phyloP scores from a whole-genome alignment of 2,888 invertebrate species.

The Acanthosepion esculentum region DNA sequence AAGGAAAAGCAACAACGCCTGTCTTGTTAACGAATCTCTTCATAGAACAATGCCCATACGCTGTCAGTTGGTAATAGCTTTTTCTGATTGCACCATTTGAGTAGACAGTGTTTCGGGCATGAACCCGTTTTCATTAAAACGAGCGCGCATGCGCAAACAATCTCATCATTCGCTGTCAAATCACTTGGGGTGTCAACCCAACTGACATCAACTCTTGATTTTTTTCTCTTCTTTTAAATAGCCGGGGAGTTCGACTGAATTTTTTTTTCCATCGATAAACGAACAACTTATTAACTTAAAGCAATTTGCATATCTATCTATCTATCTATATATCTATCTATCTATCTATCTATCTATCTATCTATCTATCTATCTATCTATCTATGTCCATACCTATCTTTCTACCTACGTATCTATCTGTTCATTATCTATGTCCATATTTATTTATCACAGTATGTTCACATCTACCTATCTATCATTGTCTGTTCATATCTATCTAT shows the following conservation, averaged over 20 bases:
- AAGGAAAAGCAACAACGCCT: neutral
- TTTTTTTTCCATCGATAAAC: neutral
- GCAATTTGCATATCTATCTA: neutral
- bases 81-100: neutral
- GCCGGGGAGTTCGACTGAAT: neutral
- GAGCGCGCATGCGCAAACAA: neutral
- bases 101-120: conserved; percentile 17
- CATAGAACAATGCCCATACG: neutral
- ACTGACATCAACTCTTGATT: neutral
- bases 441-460: no score
- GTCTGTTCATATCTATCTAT: no score
- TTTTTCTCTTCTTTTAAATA: neutral
- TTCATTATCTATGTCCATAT: neutral
- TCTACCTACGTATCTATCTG: no score
- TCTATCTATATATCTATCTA: no score
- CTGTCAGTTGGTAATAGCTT: neutral
- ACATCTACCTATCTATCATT: no score
- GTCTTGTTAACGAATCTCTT: neutral
- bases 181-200: neutral
- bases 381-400: neutral
- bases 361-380: neutral
- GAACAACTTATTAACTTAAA: neutral
- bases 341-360: neutral
- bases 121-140: conserved; percentile 18
- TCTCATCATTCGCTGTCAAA: neutral